Percentiles rank a stretch among this genome's conserved stretches.
phyloP scores from a whole-genome alignment of 2,888 invertebrate genomes.

The Dastarcus helophoroides region DNA sequence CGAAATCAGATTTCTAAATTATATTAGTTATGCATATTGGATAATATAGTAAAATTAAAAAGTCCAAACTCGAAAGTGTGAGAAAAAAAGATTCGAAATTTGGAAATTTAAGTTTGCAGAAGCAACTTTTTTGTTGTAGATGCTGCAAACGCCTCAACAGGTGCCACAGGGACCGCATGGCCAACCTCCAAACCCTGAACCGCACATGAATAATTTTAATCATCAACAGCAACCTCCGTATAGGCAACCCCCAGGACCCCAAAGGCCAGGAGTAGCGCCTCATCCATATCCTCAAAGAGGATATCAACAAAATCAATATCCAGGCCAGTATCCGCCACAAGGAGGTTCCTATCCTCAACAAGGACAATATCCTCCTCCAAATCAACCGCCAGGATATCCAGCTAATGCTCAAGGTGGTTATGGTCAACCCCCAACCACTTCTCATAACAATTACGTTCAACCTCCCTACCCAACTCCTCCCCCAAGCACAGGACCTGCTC shows the following conservation, averaged over 20 bases:
- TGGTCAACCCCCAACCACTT: constrained; percentile 49
- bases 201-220: constrained; percentile 35
- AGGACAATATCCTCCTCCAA: constrained; percentile 48
- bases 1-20: no score
- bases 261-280: constrained; percentile 47
- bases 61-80: no score
- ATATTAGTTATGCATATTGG: no score
- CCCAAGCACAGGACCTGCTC: constrained; percentile 27
- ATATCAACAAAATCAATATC: constrained; percentile 56
- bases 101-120: no score
- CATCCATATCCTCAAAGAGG: constrained; percentile 58
- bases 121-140: constrained; percentile 13
- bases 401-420: constrained; percentile 42
- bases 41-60: no score
- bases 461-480: constrained; percentile 31
- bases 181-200: constrained; percentile 29
- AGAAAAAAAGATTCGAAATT: no score
- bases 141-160: constrained; percentile 25
- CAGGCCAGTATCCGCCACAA: constrained; percentile 53
- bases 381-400: constrained; percentile 57
- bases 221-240: constrained; percentile 34
- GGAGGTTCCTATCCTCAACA: constrained; percentile 56
- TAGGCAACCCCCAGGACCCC: constrained; percentile 37
- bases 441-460: constrained; percentile 42
- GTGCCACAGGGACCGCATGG: constrained; percentile 36